Conservation (phyloP, 1,140 invertebrate genomes). For the Diploscapter pachys region DNA sequence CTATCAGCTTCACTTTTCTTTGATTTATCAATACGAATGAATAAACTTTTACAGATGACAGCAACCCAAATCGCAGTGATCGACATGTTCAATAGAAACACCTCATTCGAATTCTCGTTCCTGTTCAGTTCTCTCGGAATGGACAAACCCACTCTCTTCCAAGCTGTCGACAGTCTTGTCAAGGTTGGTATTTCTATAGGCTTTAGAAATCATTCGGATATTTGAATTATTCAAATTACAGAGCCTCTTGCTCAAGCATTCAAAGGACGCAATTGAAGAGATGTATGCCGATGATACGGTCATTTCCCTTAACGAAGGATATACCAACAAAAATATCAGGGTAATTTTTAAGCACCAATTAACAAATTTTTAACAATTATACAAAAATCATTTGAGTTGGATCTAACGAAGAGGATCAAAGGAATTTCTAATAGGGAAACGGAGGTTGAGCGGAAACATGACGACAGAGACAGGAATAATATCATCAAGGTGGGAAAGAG, state of each 20-base stretch:
- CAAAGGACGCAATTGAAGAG: not conserved
- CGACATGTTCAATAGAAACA: too few relatives aligned
- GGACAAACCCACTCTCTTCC: slow-evolving; percentile 71
- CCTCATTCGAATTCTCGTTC: slow-evolving; percentile 79
- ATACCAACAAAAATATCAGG: slow-evolving; percentile 22
- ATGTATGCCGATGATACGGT: slow-evolving; percentile 10
- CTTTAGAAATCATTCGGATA: not conserved
- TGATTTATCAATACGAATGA: slow-evolving; percentile 58
- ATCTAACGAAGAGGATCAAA: slow-evolving; percentile 86
- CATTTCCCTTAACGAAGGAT: slow-evolving; percentile 11
- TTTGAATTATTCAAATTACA: not conserved
- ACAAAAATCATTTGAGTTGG: slow-evolving; percentile 86
- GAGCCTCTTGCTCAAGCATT: not conserved
- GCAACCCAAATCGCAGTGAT: slow-evolving; percentile 89
- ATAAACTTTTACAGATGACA: slow-evolving; percentile 74
- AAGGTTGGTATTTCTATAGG: slow-evolving; percentile 64
- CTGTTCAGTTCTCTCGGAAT: slow-evolving; percentile 82
- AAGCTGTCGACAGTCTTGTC: slow-evolving; percentile 66
- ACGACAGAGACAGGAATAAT: too few relatives aligned
- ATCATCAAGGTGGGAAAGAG: too few relatives aligned
- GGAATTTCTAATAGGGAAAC: too few relatives aligned
- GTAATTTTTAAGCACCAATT: not conserved
- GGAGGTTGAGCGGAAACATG: too few relatives aligned
- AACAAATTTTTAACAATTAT: slow-evolving; percentile 65
- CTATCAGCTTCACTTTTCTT: not conserved